Conservation (phyloP, 2,797 vertebrate species). For the Rhinichthys osculus region DNA sequence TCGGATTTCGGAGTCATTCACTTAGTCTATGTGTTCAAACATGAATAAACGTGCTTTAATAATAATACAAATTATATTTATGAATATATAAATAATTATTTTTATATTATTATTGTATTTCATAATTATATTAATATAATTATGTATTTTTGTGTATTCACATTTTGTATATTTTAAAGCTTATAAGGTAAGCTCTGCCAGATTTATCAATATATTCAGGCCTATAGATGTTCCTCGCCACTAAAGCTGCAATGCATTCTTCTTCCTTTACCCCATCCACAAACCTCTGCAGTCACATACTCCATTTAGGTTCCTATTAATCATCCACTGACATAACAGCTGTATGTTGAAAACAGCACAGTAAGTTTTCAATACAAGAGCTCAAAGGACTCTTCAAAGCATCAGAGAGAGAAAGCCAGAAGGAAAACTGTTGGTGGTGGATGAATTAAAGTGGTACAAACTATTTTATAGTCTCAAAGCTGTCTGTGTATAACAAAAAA, state of each 20-base stretch:
- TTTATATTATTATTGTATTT: background rate
- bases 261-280: background rate
- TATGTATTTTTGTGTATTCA: background rate
- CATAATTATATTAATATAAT: background rate
- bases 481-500: background rate
- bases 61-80: background rate
- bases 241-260: conserved; percentile 10
- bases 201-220: background rate
- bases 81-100: background rate
- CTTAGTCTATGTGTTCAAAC: background rate
- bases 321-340: conserved; percentile 19
- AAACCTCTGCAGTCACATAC: conserved; percentile 23
- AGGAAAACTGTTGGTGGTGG: conserved; percentile 35
- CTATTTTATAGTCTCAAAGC: background rate
- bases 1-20: background rate
- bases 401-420: conserved; percentile 23
- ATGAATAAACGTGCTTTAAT: background rate
- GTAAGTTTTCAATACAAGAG: conserved; percentile 1
- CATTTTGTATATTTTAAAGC: background rate
- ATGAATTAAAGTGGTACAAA: conserved; percentile 30
- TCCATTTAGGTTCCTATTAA: conserved; percentile 6
- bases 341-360: background rate
- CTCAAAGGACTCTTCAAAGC: background rate
- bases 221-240: background rate
- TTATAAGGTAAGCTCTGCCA: background rate